These are phyloP conservation scores for Strigamia crassipes DNA, from an alignment of 2,888 invertebrate genomes.

Conservation along the genomic window DNA sequence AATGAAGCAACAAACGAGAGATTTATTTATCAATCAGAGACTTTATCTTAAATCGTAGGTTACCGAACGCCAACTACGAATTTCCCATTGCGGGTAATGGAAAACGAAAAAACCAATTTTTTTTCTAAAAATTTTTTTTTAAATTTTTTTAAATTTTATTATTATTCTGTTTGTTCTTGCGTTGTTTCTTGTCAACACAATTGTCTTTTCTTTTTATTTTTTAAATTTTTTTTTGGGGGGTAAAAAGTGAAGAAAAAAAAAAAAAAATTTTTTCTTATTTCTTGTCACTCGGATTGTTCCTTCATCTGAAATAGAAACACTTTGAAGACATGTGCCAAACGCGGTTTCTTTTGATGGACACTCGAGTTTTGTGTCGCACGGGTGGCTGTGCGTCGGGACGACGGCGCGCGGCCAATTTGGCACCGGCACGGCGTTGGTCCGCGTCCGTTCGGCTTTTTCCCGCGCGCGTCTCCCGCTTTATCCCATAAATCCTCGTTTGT, in stretches of 20 bases:
- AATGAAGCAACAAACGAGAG: background rate
- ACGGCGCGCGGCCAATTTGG: constrained; percentile 42
- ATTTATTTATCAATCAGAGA: background rate
- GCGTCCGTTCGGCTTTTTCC: constrained; percentile 29
- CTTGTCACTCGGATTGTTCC: background rate
- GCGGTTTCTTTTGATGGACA: constrained; percentile 34
- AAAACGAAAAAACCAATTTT: background rate
- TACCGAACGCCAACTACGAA: background rate
- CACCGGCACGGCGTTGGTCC: constrained; percentile 43
- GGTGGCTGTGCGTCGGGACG: background rate
- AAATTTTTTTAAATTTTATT: no score
- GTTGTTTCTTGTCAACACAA: constrained; percentile 39
- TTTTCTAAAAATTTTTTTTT: no score
- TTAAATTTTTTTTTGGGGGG: background rate
- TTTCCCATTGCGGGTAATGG: background rate
- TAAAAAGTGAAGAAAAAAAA: background rate
- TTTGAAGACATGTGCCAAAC: constrained; percentile 1
- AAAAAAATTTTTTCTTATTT: no score
- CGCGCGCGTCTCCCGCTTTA: constrained; percentile 12
- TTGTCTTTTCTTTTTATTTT: background rate
- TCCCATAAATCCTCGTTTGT: constrained; percentile 10
- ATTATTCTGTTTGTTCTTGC: background rate
- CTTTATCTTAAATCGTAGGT: background rate
- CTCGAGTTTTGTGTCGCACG: constrained; percentile 24
- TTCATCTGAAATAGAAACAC: background rate